These are phyloP conservation scores for Amphipoea lucens DNA, from an alignment of 2,888 invertebrate genomes.

Conservation along the genomic window DNA sequence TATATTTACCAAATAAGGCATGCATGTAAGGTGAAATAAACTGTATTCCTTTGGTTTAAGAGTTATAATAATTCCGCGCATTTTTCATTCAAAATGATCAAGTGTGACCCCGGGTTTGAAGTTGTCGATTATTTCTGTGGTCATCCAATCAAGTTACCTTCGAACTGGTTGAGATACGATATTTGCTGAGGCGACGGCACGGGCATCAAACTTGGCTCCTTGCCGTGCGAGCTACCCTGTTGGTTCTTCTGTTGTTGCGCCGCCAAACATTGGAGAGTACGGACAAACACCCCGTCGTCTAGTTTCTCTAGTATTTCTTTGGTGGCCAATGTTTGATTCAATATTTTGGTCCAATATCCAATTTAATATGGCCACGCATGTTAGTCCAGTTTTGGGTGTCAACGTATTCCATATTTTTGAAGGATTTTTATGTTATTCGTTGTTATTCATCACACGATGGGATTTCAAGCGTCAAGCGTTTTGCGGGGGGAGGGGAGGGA, in stretches of 20 bases:
- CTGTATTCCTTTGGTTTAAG: not conserved
- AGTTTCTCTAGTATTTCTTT: conserved; percentile 89
- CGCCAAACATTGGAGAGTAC: conserved; percentile 90
- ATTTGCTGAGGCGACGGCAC: conserved; percentile 99
- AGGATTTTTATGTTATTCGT: conserved; percentile 73
- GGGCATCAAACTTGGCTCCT: conserved; percentile 97
- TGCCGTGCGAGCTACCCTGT: conserved; percentile 87
- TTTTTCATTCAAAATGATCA: conserved; percentile 21
- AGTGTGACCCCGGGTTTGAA: conserved; percentile 68
- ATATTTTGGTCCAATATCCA: conserved; percentile 62
- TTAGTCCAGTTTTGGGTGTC: conserved; percentile 61
- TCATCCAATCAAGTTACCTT: conserved; percentile 90
- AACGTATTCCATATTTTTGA: conserved; percentile 65
- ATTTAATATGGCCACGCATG: conserved; percentile 53
- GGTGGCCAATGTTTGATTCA: conserved; percentile 76
- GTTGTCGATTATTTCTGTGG: conserved; percentile 70
- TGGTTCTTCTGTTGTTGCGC: conserved; percentile 89
- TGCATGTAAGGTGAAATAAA: conserved; percentile 18
- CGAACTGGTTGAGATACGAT: conserved; percentile 98
- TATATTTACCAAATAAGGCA: not conserved
- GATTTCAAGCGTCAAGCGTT: conserved; percentile 90
- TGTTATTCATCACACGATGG: conserved; percentile 87
- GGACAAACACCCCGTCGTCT: conserved; percentile 89
- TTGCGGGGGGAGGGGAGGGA: conserved; percentile 86
- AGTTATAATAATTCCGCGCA: not conserved